Percentiles rank a stretch among this genome's conserved stretches.
Evolutionary conservation across 2,797 vertebrate genomes (phyloP).

Genomic region (Zalophus californianus): DNA sequence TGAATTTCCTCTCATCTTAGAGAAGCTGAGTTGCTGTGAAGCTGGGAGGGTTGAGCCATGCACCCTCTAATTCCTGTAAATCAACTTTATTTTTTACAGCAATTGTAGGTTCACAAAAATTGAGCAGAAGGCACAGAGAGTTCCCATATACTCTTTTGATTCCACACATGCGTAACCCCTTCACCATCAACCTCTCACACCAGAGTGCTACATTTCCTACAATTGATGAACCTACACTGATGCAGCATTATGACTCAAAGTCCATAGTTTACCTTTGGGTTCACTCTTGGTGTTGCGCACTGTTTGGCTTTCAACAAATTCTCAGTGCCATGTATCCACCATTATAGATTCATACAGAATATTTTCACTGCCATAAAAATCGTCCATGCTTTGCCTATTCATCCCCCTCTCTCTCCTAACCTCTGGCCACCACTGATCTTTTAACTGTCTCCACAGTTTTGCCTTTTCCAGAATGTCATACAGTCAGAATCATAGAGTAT

Average conservation of each 20-base stretch:
- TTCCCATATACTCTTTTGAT: not conserved
- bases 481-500: not conserved
- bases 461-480: not conserved
- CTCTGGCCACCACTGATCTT: not conserved
- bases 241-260: not conserved
- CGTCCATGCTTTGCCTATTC: not conserved
- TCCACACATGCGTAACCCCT: not conserved
- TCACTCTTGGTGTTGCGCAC: not conserved
- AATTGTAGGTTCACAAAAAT: not conserved
- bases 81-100: not conserved
- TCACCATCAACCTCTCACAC: not conserved
- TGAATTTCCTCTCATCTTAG: not conserved
- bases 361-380: not conserved
- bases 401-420: not conserved
- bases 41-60: not conserved
- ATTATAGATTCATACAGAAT: not conserved
- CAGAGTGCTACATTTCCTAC: not conserved
- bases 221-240: accelerated
- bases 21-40: not conserved
- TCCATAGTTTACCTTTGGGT: not conserved
- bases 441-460: not conserved
- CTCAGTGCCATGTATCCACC: not conserved
- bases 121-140: not conserved
- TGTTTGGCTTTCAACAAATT: not conserved
- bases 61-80: not conserved